Base-by-base conservation (phyloP, 2,888 invertebrate genomes). In the Vesta saturnalis region DNA sequence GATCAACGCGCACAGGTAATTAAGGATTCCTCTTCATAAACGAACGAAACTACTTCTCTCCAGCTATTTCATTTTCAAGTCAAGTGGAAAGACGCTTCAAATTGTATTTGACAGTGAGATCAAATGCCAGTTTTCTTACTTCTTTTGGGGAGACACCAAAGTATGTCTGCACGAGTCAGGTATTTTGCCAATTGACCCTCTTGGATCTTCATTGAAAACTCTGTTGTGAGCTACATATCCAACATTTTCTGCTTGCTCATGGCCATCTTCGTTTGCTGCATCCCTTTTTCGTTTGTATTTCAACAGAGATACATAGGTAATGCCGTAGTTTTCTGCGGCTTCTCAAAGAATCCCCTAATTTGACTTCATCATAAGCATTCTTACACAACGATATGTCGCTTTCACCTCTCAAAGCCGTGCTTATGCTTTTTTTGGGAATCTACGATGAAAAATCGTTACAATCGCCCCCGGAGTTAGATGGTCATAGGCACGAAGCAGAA, bases 11-110 rank as follows among this genome's bases (percentile, higher is more conserved):
- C 23, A 71, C 35, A 57, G 69, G 69, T 18, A 73, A 58, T 63
- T 55, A 1, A 23, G 72, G 70, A 66, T 71, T 71, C 69, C 71
- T 74, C 16, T 18, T 66, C 60, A 69, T 64, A 43, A 72, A 73
- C 14, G 64, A 8, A n/a, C 43, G 19, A 39, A 39, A 43, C 55
- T 39, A 43, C 19, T 62, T n/a, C 35, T 62, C 43, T 16, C 55
- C 43, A 1, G 55, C 55, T 6, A 55, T 18, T 18, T 21, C 6
- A 30, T 49, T 58, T 18, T 39, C 35, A 12, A 14, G 21, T 54
- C 61, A 52, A 30, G 12, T 52, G 1, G 4, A 16, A 52, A 52
- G 62, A 14, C n/a, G 14, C 14, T 21, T 52, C n/a, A 55, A 19
- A 14, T 54, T 21, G 30, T 55, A 55, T 54, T 54, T 22, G 5